Evolutionary conservation across 1,140 invertebrate species (phyloP).

Genomic region (Pachypeltis micranthus): DNA sequence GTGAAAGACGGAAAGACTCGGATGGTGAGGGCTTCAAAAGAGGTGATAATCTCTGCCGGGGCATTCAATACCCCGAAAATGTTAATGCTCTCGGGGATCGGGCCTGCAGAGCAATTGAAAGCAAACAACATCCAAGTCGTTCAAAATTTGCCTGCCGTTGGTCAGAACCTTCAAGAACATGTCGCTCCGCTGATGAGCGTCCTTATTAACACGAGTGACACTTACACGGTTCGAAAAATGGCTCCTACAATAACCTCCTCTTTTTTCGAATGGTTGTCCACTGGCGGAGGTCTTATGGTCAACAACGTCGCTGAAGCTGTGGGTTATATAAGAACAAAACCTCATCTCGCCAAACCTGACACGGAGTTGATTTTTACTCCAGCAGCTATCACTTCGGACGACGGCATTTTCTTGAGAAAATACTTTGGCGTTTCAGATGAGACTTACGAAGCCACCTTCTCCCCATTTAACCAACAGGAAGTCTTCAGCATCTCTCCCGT

Average conservation of each 20-base stretch:
- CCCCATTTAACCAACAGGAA: background rate
- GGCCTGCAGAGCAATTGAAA: constrained; percentile 10
- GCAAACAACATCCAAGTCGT: constrained; percentile 37
- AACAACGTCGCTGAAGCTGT: constrained; percentile 45
- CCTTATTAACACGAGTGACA: constrained; percentile 48
- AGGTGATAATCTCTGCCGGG: constrained; percentile 23
- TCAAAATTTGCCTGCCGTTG: constrained; percentile 42
- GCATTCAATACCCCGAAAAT: constrained; percentile 21
- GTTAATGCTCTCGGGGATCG: constrained; percentile 23
- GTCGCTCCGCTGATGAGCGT: constrained; percentile 56
- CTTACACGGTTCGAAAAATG: constrained; percentile 31
- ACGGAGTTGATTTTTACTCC: constrained; percentile 46
- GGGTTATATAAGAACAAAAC: constrained; percentile 47
- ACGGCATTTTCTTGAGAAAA: constrained; percentile 23
- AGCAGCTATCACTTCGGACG: constrained; percentile 34
- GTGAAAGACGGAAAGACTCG: constrained; percentile 26
- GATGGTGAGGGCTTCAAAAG: constrained; percentile 17
- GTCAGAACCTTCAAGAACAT: constrained; percentile 53
- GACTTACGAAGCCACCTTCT: constrained; percentile 12
- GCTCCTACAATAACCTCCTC: constrained; percentile 5
- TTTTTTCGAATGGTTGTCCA: constrained; percentile 8
- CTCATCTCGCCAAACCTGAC: constrained; percentile 46
- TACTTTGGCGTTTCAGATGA: constrained; percentile 27
- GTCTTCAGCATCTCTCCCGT: constrained; percentile 25
- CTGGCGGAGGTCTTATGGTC: constrained; percentile 30